Evolutionary conservation across 2,113 vertebrate species (phyloP).

Genomic region (Gymnogyps californianus): DNA sequence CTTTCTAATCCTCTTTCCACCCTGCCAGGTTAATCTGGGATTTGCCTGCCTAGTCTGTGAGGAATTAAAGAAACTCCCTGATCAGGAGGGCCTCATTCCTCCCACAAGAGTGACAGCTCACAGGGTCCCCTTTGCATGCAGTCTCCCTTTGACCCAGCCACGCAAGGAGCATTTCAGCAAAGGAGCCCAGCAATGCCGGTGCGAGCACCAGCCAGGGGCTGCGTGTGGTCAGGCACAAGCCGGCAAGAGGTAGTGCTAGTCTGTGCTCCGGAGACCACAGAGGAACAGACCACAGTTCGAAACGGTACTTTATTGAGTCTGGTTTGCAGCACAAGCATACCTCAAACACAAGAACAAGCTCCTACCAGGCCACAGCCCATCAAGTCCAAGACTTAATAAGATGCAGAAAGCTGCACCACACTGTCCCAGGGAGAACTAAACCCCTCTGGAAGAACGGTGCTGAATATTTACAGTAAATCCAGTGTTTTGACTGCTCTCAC

Average conservation of each 20-base stretch:
- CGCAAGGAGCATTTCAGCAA: not conserved
- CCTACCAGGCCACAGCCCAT: not conserved
- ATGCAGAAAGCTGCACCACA: not conserved
- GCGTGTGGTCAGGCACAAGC: not conserved
- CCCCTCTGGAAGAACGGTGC: not conserved
- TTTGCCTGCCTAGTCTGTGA: slow-evolving; percentile 31
- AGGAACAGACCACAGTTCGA: not conserved
- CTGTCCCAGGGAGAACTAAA: not conserved
- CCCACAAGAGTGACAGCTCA: not conserved
- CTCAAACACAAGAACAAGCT: not conserved
- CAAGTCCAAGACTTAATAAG: not conserved
- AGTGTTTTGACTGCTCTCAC: not conserved
- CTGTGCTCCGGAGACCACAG: not conserved
- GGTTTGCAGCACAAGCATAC: not conserved
- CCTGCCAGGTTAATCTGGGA: slow-evolving; percentile 62
- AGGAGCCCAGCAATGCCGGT: not conserved
- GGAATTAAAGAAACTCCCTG: slow-evolving; percentile 41
- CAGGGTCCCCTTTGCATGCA: not conserved
- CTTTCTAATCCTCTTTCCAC: slow-evolving; percentile 49
- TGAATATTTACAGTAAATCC: not conserved
- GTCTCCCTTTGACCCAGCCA: not conserved
- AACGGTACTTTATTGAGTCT: slow-evolving; percentile 8
- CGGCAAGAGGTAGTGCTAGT: not conserved
- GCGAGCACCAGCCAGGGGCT: not conserved
- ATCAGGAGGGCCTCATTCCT: not conserved